phyloP scores from a whole-genome alignment of 2,113 vertebrate species.

The Podocnemis expansa region DNA sequence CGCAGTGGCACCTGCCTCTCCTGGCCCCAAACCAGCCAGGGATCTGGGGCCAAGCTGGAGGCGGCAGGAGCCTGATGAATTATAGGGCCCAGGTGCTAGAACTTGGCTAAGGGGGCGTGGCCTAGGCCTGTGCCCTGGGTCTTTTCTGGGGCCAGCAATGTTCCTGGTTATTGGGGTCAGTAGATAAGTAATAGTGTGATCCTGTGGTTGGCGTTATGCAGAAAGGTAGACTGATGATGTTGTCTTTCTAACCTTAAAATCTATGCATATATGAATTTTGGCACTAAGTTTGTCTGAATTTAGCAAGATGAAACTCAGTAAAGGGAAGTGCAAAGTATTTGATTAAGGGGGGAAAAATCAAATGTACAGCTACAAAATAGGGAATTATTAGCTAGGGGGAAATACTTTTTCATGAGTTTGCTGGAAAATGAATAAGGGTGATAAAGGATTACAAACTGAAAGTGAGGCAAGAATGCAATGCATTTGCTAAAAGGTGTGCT shows the following conservation, averaged over 20 bases:
- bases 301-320: not conserved
- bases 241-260: not conserved
- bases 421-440: not conserved
- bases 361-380: not conserved
- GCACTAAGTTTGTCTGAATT: not conserved
- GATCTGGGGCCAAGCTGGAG: too few species aligned
- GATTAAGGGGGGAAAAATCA: not conserved
- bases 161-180: accelerated
- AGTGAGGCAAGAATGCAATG: not conserved
- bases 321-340: not conserved
- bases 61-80: too few species aligned
- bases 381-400: not conserved
- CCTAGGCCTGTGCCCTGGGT: too few species aligned
- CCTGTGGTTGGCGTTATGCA: accelerated
- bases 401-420: not conserved
- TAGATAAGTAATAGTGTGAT: accelerated
- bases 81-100: too few species aligned
- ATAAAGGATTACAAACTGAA: not conserved
- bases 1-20: too few species aligned
- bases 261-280: not conserved
- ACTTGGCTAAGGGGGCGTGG: too few species aligned
- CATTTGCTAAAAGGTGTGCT: not conserved
- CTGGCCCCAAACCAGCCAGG: too few species aligned
- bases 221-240: not conserved
- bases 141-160: too few species aligned